Evolutionary conservation across 1,140 invertebrate species (phyloP), one percentile per base, ranked within the genome.

Genomic region (Zophobas atratus): DNA sequence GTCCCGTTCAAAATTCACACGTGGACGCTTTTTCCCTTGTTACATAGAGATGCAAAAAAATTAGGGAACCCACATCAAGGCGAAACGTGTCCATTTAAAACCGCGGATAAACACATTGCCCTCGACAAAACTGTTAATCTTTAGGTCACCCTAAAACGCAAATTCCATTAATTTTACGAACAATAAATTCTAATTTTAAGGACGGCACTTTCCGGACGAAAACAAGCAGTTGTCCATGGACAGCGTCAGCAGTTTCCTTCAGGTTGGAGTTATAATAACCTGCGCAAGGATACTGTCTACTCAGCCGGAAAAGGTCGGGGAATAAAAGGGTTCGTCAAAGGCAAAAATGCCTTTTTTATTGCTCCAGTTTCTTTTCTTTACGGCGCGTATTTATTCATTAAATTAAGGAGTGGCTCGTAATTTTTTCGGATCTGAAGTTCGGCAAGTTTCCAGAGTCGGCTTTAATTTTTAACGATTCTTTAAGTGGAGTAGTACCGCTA

Each of bases 311-410:
- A 63, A 36, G 35, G 57, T n/a, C 39, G 1, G 57, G 57, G 38
- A 46, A 46, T 34, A 56, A 56, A 60, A 36, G 4, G 56, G 53
- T 55, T 55, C 53, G 20, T 20, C 20, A 46, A 60, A 39, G 36
- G 36, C 4, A 57, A 60, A 60, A 60, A 60, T n/a, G 6, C 34
- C 56, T 39, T 60, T 60, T 60, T 60, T 60, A 60, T 60, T 60
- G 56, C 56, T 60, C n/a, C 56, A 20, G 38, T 41, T 67, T 67
- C 60, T 8, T 38, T 36, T 57, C 20, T 57, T n/a, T 57, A 34
- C 2, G 2, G 38, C 3, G 38, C n/a, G 39, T 43, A 67, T 67
- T 67, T 67, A 67, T 67, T 67, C 60, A 67, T 67, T 67, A 67
- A 41, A 67, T 67, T 67, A 67, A 60, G 36, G 35, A 39, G 33